These are phyloP conservation scores for Elaphurus davidianus DNA, from an alignment of 2,113 vertebrate species.

Conservation along the genomic window DNA sequence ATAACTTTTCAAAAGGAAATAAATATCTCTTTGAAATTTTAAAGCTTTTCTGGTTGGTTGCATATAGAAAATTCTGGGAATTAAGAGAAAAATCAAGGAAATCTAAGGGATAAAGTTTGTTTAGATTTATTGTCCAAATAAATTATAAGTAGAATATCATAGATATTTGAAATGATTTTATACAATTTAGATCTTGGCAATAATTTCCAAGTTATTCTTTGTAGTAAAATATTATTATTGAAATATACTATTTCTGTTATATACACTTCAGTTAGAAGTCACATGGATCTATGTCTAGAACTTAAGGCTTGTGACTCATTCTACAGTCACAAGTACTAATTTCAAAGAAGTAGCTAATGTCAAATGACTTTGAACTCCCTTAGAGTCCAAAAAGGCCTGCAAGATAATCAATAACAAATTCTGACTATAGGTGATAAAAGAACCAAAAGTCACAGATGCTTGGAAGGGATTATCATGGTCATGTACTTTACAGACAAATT, in stretches of 20 bases:
- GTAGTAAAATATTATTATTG: background rate
- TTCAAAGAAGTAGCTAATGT: constrained; percentile 6
- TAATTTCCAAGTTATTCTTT: background rate
- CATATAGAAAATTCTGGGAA: background rate
- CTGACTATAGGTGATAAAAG: background rate
- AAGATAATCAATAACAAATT: background rate
- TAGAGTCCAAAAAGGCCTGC: background rate
- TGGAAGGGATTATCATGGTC: background rate
- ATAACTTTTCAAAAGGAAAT: background rate
- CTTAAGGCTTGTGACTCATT: background rate
- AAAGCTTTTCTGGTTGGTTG: background rate
- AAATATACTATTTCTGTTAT: background rate
- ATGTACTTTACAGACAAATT: background rate
- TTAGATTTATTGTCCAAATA: background rate
- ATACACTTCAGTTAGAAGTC: background rate
- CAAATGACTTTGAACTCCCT: background rate
- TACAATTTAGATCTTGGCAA: background rate
- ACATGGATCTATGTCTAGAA: background rate
- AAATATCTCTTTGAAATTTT: background rate
- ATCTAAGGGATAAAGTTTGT: background rate
- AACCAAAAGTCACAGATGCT: background rate
- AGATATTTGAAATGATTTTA: background rate
- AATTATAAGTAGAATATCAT: background rate
- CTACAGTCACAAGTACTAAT: background rate
- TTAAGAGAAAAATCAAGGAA: background rate